Evolutionary conservation across 2,797 vertebrate genomes (phyloP).

Genomic region (Staurois parvus): DNA sequence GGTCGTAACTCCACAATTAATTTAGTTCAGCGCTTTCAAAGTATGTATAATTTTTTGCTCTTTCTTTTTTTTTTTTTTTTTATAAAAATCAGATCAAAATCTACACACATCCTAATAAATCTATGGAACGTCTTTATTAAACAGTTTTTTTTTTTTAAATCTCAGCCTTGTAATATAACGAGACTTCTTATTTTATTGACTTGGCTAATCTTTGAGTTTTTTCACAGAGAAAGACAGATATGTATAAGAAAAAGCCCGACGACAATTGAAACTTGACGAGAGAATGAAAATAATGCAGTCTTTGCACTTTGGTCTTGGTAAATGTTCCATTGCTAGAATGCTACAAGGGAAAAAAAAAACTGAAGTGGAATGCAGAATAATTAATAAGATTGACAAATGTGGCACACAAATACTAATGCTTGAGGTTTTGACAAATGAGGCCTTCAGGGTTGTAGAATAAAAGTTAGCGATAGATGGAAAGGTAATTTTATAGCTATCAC

Average conservation of each 20-base stretch:
- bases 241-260: background rate
- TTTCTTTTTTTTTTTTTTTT: background rate
- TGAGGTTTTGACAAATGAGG: background rate
- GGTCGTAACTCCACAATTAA: constrained; percentile 27
- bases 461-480: background rate
- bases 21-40: constrained; percentile 6
- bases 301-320: background rate
- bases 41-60: background rate
- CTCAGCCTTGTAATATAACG: constrained; percentile 21
- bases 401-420: background rate
- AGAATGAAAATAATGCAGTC: background rate
- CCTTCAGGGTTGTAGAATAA: constrained; percentile 7
- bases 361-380: constrained; percentile 1
- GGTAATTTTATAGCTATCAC: background rate
- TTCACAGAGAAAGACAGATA: background rate
- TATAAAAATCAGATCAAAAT: constrained; percentile 1
- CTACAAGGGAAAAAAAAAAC: background rate
- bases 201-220: constrained; percentile 21
- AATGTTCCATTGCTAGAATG: background rate
- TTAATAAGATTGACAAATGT: constrained; percentile 13
- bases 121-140: background rate
- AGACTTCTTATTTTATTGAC: constrained; percentile 16
- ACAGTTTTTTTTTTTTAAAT: constrained; percentile 22
- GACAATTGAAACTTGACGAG: background rate
- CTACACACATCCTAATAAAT: constrained; percentile 38